Evolutionary conservation across 1,140 invertebrate species (phyloP).

Genomic region (Magallana angulata): DNA sequence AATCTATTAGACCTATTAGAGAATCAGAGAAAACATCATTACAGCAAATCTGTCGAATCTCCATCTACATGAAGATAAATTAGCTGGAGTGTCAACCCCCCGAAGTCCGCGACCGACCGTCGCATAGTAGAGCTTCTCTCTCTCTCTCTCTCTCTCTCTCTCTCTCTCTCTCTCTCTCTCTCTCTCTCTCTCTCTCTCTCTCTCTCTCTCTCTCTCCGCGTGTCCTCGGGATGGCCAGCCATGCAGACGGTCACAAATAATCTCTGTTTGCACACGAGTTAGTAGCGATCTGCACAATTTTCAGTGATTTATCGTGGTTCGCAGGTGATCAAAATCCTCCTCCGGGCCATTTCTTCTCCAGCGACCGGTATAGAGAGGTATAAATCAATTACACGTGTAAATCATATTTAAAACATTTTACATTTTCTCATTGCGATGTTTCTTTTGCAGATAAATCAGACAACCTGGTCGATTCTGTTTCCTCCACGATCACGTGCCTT

Average conservation of each 20-base stretch:
- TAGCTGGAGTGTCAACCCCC: neutral
- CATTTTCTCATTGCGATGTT: constrained; percentile 11
- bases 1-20: constrained; percentile 20
- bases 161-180: too few relatives aligned
- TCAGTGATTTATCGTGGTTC: constrained; percentile 19
- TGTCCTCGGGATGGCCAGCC: constrained; percentile 6
- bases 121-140: neutral
- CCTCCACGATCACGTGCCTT: neutral
- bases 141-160: neutral
- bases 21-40: neutral
- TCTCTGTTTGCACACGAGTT: constrained; percentile 25
- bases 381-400: constrained; percentile 38
- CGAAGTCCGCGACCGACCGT: neutral
- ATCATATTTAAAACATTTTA: constrained; percentile 39
- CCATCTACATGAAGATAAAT: constrained; percentile 29
- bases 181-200: neutral
- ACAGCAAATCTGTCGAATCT: neutral
- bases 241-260: neutral
- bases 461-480: constrained; percentile 10
- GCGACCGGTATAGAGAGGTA: constrained; percentile 3
- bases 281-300: constrained; percentile 18
- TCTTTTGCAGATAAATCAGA: constrained; percentile 38
- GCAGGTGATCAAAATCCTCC: constrained; percentile 19
- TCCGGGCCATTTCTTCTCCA: neutral
- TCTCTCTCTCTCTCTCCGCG: too few relatives aligned